A percentile compares a stretch with the other conserved stretches of the same genome.
Conservation (phyloP, 2,797 vertebrate genomes). For the Ispidina lecontei region DNA sequence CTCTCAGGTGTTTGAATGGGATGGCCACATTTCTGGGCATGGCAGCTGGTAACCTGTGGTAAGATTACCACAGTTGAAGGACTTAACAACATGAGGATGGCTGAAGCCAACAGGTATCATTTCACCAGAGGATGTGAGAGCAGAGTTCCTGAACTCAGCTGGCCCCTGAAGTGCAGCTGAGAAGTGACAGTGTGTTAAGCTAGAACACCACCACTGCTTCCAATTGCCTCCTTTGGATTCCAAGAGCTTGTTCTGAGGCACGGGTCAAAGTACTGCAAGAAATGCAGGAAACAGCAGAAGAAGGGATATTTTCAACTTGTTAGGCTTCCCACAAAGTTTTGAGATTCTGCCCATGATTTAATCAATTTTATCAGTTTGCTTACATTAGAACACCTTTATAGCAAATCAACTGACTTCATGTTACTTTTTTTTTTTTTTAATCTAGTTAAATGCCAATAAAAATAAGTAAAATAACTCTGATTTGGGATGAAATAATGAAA, state of each 20-base stretch:
- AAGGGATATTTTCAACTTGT: not conserved
- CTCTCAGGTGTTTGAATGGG: not conserved
- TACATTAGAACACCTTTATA: slow-evolving; percentile 10
- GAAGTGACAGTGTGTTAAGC: not conserved
- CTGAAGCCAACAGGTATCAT: not conserved
- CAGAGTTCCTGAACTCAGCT: not conserved
- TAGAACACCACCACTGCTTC: not conserved
- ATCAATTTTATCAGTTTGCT: not conserved
- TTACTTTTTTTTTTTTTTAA: not conserved
- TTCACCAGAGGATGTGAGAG: not conserved
- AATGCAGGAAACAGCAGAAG: not conserved
- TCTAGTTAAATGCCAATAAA: not conserved
- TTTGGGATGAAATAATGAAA: slow-evolving; percentile 23
- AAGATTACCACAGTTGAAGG: not conserved
- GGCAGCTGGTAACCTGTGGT: not conserved
- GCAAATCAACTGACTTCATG: not conserved
- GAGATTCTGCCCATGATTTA: not conserved
- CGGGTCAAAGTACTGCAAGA: not conserved
- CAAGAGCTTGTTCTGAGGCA: not conserved
- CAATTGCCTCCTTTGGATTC: not conserved
- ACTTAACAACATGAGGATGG: not conserved
- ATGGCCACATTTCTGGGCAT: not conserved
- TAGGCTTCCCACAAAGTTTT: not conserved
- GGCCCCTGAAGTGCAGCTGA: not conserved
- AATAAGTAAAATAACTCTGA: slow-evolving; percentile 1